Percentiles rank a stretch among this genome's conserved stretches.
Evolutionary conservation across 2,797 vertebrate genomes (phyloP).

Genomic region (Thripadectes ignobilis): DNA sequence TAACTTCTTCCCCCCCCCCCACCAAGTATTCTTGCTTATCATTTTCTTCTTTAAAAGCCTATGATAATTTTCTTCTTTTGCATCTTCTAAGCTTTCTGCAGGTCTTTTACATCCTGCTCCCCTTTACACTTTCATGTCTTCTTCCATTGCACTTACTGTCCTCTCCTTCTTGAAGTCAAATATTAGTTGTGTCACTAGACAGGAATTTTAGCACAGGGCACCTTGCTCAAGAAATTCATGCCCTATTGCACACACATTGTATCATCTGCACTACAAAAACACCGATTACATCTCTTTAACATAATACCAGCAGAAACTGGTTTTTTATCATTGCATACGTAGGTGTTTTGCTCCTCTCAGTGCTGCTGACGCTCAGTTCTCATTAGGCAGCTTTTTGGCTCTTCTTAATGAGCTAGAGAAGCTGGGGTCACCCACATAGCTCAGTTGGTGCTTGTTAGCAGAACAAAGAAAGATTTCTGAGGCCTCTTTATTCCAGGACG

Average conservation of each 20-base stretch:
- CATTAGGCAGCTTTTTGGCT: slow-evolving; percentile 10
- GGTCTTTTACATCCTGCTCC: neutral
- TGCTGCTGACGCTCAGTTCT: neutral
- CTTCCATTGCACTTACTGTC: neutral
- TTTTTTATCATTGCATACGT: neutral
- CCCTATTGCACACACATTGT: neutral
- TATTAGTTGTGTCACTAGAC: neutral
- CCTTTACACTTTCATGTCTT: neutral
- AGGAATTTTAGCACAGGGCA: slow-evolving; percentile 1
- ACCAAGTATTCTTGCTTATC: neutral
- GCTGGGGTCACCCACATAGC: neutral
- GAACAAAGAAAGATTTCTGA: neutral
- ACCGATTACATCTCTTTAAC: neutral
- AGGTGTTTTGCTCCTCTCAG: neutral
- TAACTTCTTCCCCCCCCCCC: too few species aligned
- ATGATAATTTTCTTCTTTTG: neutral
- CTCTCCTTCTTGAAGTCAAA: neutral
- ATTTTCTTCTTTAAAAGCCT: neutral
- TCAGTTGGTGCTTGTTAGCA: neutral
- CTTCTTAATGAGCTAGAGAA: slow-evolving; percentile 23
- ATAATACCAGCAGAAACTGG: neutral
- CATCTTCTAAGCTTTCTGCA: neutral
- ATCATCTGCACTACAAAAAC: neutral
- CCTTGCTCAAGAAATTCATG: slow-evolving; percentile 16
- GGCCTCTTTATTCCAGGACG: neutral